phyloP scores from a whole-genome alignment of 37 sponge, comb jelly and placozoan genomes.

The Spongia lamella region DNA sequence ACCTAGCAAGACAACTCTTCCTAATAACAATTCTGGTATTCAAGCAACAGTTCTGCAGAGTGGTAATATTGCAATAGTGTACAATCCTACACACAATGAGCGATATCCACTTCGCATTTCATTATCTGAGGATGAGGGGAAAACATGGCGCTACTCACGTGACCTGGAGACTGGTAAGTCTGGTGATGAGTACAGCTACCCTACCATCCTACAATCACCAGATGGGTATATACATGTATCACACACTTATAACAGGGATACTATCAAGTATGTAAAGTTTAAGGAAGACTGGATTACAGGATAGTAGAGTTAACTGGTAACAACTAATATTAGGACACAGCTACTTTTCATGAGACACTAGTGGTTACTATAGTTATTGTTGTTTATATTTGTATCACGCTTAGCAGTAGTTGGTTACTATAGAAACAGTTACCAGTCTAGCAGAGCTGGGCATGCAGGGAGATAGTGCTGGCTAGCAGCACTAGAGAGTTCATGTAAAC shows the following conservation, averaged over 20 bases:
- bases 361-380: too few relatives aligned
- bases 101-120: constrained; percentile 52
- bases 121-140: constrained; percentile 63
- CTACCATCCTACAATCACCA: constrained; percentile 53
- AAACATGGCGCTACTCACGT: constrained; percentile 57
- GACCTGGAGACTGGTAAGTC: constrained; percentile 40
- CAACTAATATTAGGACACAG: too few relatives aligned
- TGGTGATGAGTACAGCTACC: constrained; percentile 49
- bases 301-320: too few relatives aligned
- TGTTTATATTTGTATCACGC: too few relatives aligned
- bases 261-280: constrained; percentile 65
- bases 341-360: too few relatives aligned
- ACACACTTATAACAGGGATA: constrained; percentile 59
- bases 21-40: constrained; percentile 76
- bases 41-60: constrained; percentile 48
- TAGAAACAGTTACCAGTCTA: too few relatives aligned
- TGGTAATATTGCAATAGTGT: constrained; percentile 49
- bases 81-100: constrained; percentile 50
- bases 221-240: constrained; percentile 67
- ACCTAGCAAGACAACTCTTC: constrained; percentile 34
- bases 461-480: too few relatives aligned
- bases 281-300: constrained; percentile 65
- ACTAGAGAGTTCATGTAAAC: too few relatives aligned
- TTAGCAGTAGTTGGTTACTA: too few relatives aligned
- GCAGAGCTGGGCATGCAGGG: too few relatives aligned